phyloP scores from a whole-genome alignment of 2,888 invertebrate species.

The Apotomis betuletana region DNA sequence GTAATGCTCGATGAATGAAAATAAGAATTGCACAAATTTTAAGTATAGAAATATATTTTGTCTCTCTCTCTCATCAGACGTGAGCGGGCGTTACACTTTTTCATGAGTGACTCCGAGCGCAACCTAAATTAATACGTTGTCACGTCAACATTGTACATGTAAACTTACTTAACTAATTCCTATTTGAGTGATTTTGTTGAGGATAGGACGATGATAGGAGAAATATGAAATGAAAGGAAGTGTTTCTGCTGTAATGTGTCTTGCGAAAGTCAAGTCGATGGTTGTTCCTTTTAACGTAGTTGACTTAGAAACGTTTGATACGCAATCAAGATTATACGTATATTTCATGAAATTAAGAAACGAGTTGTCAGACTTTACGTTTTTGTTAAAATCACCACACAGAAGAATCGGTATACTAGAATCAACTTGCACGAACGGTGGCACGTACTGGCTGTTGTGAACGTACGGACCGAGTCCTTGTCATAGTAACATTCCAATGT shows the following conservation, averaged over 20 bases:
- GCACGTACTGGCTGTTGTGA: constrained; percentile 46
- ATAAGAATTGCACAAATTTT: too few species aligned
- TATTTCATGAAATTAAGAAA: constrained; percentile 49
- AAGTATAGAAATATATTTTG: too few species aligned
- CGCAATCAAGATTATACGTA: constrained; percentile 47
- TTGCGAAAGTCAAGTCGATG: constrained; percentile 49
- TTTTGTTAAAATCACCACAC: constrained; percentile 47
- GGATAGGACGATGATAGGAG: constrained; percentile 51
- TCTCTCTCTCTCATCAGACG: too few species aligned
- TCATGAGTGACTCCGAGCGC: too few species aligned
- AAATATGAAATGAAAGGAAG: constrained; percentile 51
- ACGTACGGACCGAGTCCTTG: constrained; percentile 46
- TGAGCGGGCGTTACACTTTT: too few species aligned
- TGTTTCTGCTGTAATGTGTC: constrained; percentile 47
- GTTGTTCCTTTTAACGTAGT: constrained; percentile 47
- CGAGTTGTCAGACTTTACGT: constrained; percentile 45
- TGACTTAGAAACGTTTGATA: constrained; percentile 46
- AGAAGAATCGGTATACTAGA: constrained; percentile 45
- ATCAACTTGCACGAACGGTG: constrained; percentile 44
- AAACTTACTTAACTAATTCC: constrained; percentile 1
- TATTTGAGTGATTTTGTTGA: constrained; percentile 40
- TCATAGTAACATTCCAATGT: constrained; percentile 42
- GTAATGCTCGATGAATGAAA: too few species aligned
- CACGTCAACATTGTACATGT: too few species aligned
- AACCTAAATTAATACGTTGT: too few species aligned